A percentile compares a stretch with the other conserved stretches of the same genome.
Evolutionary conservation across 2,888 invertebrate genomes (phyloP).

Genomic region (Ellobium chinense): DNA sequence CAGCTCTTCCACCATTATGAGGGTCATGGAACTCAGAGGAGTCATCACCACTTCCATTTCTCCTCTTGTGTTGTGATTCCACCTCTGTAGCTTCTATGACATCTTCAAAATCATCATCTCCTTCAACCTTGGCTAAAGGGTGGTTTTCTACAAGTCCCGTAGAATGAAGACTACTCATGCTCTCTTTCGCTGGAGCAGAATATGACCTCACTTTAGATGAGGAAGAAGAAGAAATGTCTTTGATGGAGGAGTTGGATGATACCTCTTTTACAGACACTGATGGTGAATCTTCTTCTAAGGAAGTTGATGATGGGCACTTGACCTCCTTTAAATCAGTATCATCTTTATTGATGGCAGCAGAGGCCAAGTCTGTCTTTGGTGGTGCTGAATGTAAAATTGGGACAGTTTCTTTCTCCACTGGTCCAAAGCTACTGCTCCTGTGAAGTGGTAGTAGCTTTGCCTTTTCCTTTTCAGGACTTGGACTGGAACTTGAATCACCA

Average conservation of each 20-base stretch:
- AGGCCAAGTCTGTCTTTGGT: not conserved
- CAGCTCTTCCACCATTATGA: not conserved
- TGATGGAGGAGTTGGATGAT: not conserved
- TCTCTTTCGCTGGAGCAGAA: constrained; percentile 39
- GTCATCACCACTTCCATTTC: not conserved
- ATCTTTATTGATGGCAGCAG: not conserved
- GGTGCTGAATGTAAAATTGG: constrained; percentile 39
- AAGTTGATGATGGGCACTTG: not conserved
- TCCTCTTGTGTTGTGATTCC: not conserved
- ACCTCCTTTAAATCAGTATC: not conserved
- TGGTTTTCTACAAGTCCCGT: constrained; percentile 39
- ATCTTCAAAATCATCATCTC: constrained; percentile 39
- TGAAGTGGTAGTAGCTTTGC: constrained; percentile 33
- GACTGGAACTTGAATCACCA: constrained; percentile 54
- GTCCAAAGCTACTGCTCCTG: constrained; percentile 37
- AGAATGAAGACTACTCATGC: constrained; percentile 37
- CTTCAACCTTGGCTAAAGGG: constrained; percentile 35
- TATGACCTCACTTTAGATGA: not conserved
- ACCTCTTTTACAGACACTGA: not conserved
- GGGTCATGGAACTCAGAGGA: constrained; percentile 5
- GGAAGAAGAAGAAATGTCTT: not conserved
- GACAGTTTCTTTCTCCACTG: constrained; percentile 50
- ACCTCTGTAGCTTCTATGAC: constrained; percentile 25
- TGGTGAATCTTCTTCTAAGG: not conserved
- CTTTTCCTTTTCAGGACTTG: constrained; percentile 53